phyloP scores from a whole-genome alignment of 1,140 invertebrate species.

The Mycetomoellerius zeteki region DNA sequence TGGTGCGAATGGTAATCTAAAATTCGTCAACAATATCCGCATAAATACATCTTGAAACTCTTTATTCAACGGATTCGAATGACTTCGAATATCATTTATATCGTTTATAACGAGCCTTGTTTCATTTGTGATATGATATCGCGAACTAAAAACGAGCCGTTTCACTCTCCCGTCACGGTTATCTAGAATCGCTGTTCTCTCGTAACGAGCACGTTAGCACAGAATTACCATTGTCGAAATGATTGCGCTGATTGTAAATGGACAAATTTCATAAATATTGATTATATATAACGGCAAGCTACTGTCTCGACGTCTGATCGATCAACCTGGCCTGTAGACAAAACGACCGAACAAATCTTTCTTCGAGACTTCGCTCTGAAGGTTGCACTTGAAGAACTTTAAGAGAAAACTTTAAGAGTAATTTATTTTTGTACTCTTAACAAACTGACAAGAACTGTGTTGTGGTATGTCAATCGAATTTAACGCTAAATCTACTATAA shows the following conservation, averaged over 20 bases:
- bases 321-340: neutral
- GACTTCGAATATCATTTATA: conserved; percentile 58
- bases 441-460: neutral
- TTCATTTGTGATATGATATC: conserved; percentile 47
- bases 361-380: neutral
- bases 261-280: conserved; percentile 64
- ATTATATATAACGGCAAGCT: neutral
- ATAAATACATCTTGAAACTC: conserved; percentile 62
- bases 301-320: conserved; percentile 16
- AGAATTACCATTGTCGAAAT: conserved; percentile 46
- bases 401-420: conserved; percentile 29
- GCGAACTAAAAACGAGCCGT: conserved; percentile 34
- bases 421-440: conserved; percentile 10
- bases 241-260: conserved; percentile 59
- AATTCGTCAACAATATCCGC: conserved; percentile 51
- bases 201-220: conserved; percentile 43
- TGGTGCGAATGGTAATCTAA: conserved; percentile 11
- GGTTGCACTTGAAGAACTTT: neutral
- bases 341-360: conserved; percentile 16
- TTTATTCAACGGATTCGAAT: conserved; percentile 52
- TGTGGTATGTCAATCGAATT: conserved; percentile 10
- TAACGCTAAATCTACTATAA: conserved; percentile 10
- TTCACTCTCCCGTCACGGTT: conserved; percentile 36
- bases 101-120: conserved; percentile 55
- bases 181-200: conserved; percentile 25